These are phyloP conservation scores for Drosophila pachea DNA, from an alignment of 1,140 invertebrate genomes.

Conservation along the genomic window DNA sequence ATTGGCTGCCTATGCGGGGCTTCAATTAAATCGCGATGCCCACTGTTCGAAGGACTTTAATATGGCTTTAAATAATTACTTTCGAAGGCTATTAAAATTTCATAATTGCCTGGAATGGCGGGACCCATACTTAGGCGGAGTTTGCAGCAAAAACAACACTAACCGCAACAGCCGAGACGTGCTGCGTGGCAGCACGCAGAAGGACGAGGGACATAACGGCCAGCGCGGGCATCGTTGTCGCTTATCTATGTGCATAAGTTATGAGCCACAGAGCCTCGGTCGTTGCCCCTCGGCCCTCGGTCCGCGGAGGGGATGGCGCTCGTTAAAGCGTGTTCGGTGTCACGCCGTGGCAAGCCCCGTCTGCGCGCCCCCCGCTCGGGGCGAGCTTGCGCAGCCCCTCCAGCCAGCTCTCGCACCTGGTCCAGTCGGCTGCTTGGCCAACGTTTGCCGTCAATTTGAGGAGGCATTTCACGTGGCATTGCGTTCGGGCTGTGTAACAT, in stretches of 20 bases:
- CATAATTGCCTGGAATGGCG: slow-evolving; percentile 69
- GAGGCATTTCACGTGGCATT: slow-evolving; percentile 35
- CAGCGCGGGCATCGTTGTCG: slow-evolving; percentile 40
- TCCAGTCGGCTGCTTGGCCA: slow-evolving; percentile 5
- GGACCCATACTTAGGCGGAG: not conserved
- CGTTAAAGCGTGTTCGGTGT: slow-evolving; percentile 74
- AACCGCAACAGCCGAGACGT: slow-evolving; percentile 27
- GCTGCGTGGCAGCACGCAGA: not conserved
- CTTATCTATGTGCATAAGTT: slow-evolving; percentile 77
- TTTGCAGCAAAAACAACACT: slow-evolving; percentile 21
- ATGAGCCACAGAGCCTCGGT: slow-evolving; percentile 46
- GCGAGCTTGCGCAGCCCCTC: too few species aligned
- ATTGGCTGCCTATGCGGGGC: slow-evolving; percentile 11
- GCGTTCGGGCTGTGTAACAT: slow-evolving; percentile 31
- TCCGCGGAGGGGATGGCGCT: slow-evolving; percentile 18
- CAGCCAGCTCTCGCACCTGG: too few species aligned
- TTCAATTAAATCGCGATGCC: slow-evolving; percentile 28
- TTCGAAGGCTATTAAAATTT: slow-evolving; percentile 65
- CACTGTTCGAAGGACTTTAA: slow-evolving; percentile 28
- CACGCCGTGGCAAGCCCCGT: slow-evolving; percentile 44
- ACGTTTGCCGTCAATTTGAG: slow-evolving; percentile 30
- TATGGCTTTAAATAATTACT: slow-evolving; percentile 58
- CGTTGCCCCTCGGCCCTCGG: slow-evolving; percentile 14
- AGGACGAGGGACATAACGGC: slow-evolving; percentile 14
- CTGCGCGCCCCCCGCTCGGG: not conserved